Evolutionary conservation across 2,888 invertebrate species (phyloP), one percentile per base, ranked within the genome.

Genomic region (Drosophila imparisetae): DNA sequence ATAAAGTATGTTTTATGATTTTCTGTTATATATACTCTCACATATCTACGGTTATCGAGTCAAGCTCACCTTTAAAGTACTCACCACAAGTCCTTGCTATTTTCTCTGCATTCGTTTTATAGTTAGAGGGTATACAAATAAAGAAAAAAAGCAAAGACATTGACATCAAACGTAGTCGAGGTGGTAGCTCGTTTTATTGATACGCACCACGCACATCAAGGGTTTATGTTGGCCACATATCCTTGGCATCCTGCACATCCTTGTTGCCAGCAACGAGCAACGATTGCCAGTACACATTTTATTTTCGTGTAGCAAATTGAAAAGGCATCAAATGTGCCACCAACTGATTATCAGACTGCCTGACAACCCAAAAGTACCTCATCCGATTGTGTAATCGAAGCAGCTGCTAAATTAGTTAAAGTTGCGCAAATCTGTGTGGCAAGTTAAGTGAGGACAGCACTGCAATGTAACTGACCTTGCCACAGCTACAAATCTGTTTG

Each of bases 221-320:
- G 72, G 81, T 77, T 80, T 76, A 71, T 80, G 66, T 63, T 53
- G 52, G 61, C 53, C 54, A 60, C 62, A 66, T 62, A 54, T 70
- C 75, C 66, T 66, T 70, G 78, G 53, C 66, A 54, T 45, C 42
- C 52, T 18, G 54, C 32, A 34, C 38, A 67, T 55, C 49, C 57
- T 49, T 55, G 69, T 55, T 73, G 66, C 52, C 53, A 57, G n/a
- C 54, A 32, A 30, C 38, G 34, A 48, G 27, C 24, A 11, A n/a
- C 29, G 50, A 48, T 32, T 34, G 15, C 50, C 53, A 49, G n/a
- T 7, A 48, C 45, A 53, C 59, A 70, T 86, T 86, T 83, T 75
- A 84, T 89, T 86, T 70, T 77, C 68, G 65, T 69, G 78, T 58
- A 65, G 70, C 84, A 84, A 89, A 83, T 86, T 85, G 87, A 83